phyloP scores from a whole-genome alignment of 92 coral and sea anemone genomes.

The Phenganax stokvisi region DNA sequence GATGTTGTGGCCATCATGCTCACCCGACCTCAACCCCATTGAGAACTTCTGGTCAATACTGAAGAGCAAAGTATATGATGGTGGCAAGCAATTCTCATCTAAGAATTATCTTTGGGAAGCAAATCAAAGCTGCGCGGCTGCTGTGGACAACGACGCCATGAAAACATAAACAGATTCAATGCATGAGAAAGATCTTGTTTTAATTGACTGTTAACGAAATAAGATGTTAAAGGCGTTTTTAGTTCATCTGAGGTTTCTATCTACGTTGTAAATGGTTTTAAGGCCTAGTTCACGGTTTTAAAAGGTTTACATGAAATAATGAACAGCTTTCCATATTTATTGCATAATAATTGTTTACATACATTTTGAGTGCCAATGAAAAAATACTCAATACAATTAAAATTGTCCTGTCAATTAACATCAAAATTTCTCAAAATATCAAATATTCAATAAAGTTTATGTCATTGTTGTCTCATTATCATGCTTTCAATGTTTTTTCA shows the following conservation, averaged over 20 bases:
- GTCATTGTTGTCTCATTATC: too few species aligned
- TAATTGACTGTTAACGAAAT: neutral
- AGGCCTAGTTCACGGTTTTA: neutral
- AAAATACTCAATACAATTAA: constrained; percentile 1
- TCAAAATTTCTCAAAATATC: constrained; percentile 1
- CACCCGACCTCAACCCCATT: constrained; percentile 14
- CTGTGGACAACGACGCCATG: constrained; percentile 9
- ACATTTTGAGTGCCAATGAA: neutral
- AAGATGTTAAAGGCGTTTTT: neutral
- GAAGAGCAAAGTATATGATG: constrained; percentile 21
- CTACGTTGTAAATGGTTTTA: neutral
- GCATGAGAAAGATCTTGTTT: neutral
- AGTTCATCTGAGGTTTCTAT: neutral
- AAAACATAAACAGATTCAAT: constrained; percentile 17
- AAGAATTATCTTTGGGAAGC: constrained; percentile 6
- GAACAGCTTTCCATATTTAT: constrained; percentile 1
- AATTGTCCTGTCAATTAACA: neutral
- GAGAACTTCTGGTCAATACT: constrained; percentile 23
- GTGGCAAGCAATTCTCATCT: neutral
- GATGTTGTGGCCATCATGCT: constrained; percentile 20
- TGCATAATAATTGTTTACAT: constrained; percentile 2
- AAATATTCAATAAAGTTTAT: neutral
- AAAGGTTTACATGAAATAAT: neutral
- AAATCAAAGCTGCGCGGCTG: constrained; percentile 28
- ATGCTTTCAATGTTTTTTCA: too few species aligned